Conservation (phyloP, 2,888 invertebrate genomes). For the Brachyptera putata region DNA sequence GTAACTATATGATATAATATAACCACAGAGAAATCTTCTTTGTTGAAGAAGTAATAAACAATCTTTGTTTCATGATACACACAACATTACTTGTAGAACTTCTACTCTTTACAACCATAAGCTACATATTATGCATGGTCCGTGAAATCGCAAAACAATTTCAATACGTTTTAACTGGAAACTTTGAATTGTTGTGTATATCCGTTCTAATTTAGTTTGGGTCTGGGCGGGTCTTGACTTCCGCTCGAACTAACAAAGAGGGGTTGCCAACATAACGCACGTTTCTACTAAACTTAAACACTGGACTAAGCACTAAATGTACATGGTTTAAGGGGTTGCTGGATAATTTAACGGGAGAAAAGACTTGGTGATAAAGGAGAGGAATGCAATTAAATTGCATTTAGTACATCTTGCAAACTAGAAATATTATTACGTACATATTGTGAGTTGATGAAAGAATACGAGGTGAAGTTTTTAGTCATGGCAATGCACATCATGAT, state of each 20-base stretch:
- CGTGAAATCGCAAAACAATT: conserved; percentile 28
- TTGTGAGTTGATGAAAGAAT: too few species aligned
- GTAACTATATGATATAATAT: too few species aligned
- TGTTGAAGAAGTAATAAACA: too few species aligned
- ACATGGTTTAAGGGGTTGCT: not conserved
- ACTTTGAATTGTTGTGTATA: conserved; percentile 20
- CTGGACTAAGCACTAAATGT: conserved; percentile 12
- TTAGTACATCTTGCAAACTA: not conserved
- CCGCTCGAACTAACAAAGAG: not conserved
- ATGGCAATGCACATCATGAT: too few species aligned
- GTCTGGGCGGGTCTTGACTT: not conserved
- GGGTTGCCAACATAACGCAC: not conserved
- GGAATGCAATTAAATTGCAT: conserved; percentile 13
- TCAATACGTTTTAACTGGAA: conserved; percentile 23
- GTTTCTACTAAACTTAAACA: not conserved
- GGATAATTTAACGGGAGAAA: too few species aligned
- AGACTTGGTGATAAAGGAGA: not conserved
- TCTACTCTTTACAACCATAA: too few species aligned
- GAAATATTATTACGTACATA: too few species aligned
- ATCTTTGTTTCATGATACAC: not conserved
- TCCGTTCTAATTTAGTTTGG: conserved; percentile 16
- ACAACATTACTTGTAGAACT: not conserved
- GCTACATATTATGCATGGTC: not conserved
- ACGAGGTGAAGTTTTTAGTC: too few species aligned
- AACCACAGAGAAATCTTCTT: too few species aligned